These are phyloP conservation scores for Orchesella flavescens DNA, from an alignment of 2,888 invertebrate species.

Conservation along the genomic window DNA sequence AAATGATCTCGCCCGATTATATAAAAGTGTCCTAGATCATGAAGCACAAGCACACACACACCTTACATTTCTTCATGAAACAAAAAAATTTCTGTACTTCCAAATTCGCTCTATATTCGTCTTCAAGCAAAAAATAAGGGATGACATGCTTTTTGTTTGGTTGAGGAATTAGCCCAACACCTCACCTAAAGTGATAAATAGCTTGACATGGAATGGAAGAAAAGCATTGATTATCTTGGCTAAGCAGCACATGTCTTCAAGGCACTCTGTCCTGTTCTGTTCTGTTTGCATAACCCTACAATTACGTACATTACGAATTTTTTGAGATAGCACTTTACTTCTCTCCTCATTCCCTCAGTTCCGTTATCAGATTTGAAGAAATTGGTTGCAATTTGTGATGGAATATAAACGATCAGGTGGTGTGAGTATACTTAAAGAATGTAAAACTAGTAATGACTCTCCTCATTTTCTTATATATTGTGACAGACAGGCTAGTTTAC, in stretches of 20 bases:
- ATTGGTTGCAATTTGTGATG: conserved; percentile 35
- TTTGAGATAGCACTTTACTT: conserved; percentile 46
- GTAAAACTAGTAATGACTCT: not conserved
- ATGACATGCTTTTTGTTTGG: conserved; percentile 10
- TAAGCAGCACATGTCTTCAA: not conserved
- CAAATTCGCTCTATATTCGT: conserved; percentile 11
- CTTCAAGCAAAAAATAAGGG: not conserved
- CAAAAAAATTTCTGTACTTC: not conserved
- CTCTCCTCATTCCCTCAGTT: conserved; percentile 32
- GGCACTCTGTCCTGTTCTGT: conserved; percentile 15
- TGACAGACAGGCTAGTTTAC: not conserved
- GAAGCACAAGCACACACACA: no score
- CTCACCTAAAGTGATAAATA: not conserved
- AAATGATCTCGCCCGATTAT: not conserved
- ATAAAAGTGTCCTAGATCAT: not conserved
- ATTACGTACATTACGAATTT: conserved; percentile 37
- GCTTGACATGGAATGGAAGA: not conserved
- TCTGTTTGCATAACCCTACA: conserved; percentile 56
- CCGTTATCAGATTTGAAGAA: conserved; percentile 56
- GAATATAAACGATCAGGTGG: no score
- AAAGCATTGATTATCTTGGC: not conserved
- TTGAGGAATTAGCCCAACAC: not conserved
- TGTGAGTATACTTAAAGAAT: no score
- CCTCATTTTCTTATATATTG: not conserved
- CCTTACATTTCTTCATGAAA: not conserved